Evolutionary conservation across 2,888 invertebrate species (phyloP).

Genomic region (Phania funesta): DNA sequence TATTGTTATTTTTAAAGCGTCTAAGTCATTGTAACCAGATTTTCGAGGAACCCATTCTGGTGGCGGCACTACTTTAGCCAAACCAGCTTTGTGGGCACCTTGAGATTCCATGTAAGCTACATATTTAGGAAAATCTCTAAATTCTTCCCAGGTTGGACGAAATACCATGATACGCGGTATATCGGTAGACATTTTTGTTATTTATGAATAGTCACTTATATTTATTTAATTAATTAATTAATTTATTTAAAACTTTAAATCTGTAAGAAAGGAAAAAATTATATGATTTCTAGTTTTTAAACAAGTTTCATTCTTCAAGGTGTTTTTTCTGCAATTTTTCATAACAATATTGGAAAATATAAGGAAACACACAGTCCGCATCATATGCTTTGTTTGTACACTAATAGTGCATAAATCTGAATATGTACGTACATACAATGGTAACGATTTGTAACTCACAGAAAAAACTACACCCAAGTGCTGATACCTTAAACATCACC

Average conservation of each 20-base stretch:
- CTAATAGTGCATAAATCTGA: too few relatives aligned
- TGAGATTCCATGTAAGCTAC: constrained; percentile 94
- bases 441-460: too few relatives aligned
- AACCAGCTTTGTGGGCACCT: constrained; percentile 96
- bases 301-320: background rate
- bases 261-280: constrained; percentile 57
- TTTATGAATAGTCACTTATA: background rate
- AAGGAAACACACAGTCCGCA: background rate
- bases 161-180: constrained; percentile 83
- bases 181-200: constrained; percentile 69
- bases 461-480: too few relatives aligned
- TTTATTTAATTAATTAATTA: constrained; percentile 1
- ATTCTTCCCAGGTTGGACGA: constrained; percentile 97
- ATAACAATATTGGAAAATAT: background rate
- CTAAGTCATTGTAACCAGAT: constrained; percentile 89
- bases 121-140: constrained; percentile 95
- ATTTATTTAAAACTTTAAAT: constrained; percentile 32
- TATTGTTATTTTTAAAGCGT: constrained; percentile 90
- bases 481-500: too few relatives aligned
- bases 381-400: too few relatives aligned
- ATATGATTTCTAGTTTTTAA: constrained; percentile 22
- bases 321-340: constrained; percentile 59
- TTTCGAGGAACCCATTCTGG: constrained; percentile 96
- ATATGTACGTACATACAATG: too few relatives aligned
- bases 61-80: constrained; percentile 98